phyloP scores from a whole-genome alignment of 1,140 invertebrate genomes.

The Trialeurodes vaporariorum region DNA sequence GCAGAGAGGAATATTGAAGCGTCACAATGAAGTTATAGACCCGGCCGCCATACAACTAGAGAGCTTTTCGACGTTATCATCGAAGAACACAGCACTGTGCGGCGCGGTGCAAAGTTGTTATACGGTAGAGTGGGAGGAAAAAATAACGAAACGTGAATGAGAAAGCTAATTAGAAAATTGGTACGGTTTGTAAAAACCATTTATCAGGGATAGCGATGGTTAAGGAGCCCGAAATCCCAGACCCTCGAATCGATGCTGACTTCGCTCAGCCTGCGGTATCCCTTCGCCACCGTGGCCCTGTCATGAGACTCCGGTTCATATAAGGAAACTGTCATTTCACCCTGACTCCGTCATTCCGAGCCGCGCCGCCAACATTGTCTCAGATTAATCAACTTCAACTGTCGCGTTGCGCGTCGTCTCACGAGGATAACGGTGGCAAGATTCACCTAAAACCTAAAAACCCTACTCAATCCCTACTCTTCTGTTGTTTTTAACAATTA shows the following conservation, averaged over 20 bases:
- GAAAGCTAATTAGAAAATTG: slow-evolving; percentile 1
- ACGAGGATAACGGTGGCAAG: too few species aligned
- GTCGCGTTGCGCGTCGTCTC: too few species aligned
- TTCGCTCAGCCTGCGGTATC: not conserved
- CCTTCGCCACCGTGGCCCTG: not conserved
- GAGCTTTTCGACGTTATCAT: too few species aligned
- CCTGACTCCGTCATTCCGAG: not conserved
- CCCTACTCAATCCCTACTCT: too few species aligned
- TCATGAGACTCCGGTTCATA: not conserved
- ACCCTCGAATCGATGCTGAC: too few species aligned
- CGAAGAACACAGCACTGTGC: too few species aligned
- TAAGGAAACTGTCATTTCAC: not conserved
- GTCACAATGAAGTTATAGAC: too few species aligned
- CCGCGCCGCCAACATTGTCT: not conserved
- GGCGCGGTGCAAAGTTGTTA: too few species aligned
- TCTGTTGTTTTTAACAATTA: too few species aligned
- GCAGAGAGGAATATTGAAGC: too few species aligned
- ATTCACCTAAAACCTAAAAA: too few species aligned
- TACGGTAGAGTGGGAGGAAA: not conserved
- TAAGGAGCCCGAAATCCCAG: not conserved
- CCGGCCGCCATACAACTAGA: too few species aligned
- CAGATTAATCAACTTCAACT: not conserved
- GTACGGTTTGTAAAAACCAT: not conserved
- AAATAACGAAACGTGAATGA: not conserved
- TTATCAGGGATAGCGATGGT: not conserved